Percentiles rank a stretch among this genome's conserved stretches.
These are phyloP conservation scores for Smutsia gigantea DNA, from an alignment of 2,797 vertebrate species.

Conservation along the genomic window DNA sequence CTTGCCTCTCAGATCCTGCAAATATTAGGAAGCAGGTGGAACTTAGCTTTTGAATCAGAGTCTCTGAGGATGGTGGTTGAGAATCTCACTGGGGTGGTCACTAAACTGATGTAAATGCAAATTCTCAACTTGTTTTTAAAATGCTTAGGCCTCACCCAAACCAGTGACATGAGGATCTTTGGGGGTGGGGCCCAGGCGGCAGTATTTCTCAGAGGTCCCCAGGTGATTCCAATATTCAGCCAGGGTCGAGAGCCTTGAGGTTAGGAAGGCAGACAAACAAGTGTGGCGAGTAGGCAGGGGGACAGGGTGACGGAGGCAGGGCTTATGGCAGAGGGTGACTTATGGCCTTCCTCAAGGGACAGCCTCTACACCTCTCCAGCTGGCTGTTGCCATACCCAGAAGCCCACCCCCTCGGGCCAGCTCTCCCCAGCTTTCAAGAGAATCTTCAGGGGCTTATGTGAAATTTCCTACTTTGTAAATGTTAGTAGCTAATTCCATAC, in stretches of 20 bases:
- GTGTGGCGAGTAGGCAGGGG: background rate
- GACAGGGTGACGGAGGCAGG: background rate
- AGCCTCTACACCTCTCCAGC: background rate
- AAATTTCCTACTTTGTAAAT: background rate
- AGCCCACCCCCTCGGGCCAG: background rate
- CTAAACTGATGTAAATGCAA: background rate
- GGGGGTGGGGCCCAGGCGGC: background rate
- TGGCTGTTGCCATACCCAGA: background rate
- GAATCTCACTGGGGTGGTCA: background rate
- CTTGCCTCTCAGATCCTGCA: background rate
- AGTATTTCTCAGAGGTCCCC: background rate
- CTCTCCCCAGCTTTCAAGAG: background rate
- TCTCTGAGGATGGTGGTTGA: background rate
- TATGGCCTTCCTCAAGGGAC: background rate
- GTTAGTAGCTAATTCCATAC: background rate
- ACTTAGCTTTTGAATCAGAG: background rate
- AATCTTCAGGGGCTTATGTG: background rate
- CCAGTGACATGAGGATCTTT: background rate
- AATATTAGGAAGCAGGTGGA: background rate
- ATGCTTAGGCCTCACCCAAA: background rate
- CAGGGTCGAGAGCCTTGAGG: background rate
- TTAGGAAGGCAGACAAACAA: background rate
- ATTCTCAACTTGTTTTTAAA: background rate
- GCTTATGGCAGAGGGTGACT: background rate
- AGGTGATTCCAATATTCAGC: background rate